A percentile compares a stretch with the other conserved stretches of the same genome.
Conservation (phyloP, 2,113 vertebrate species). For the Phalacrocorax carbo region DNA sequence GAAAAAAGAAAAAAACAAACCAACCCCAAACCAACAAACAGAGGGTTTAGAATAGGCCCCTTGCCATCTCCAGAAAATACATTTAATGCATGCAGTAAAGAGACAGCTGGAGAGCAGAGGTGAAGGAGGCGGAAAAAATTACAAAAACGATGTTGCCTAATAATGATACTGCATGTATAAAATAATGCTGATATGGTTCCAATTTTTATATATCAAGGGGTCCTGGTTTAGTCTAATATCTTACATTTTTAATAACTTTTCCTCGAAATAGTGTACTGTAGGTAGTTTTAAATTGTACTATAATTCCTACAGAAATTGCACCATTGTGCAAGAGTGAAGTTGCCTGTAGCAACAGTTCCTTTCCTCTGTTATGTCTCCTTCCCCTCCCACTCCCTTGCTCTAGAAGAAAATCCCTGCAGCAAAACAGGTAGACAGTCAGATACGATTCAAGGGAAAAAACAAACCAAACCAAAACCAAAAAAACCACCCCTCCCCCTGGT, state of each 20-base stretch:
- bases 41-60: conserved; percentile 74
- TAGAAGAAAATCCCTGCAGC: background rate
- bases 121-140: conserved; percentile 63
- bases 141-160: conserved; percentile 59
- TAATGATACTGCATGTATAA: background rate
- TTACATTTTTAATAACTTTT: background rate
- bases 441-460: background rate
- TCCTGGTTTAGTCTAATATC: background rate
- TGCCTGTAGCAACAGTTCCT: conserved; percentile 41
- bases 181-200: conserved; percentile 19
- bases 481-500: no score
- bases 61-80: conserved; percentile 63
- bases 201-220: background rate
- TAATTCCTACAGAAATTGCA: background rate
- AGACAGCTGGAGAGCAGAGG: conserved; percentile 51
- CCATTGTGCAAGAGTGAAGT: conserved; percentile 11
- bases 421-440: background rate
- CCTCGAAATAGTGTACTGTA: background rate
- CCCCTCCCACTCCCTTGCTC: background rate
- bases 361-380: background rate
- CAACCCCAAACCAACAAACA: conserved; percentile 42
- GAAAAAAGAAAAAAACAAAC: conserved; percentile 68
- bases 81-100: conserved; percentile 57
- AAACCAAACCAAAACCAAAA: background rate
- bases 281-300: conserved; percentile 18